Conservation (phyloP, 2,113 vertebrate species). For the Sinosuthora webbiana region DNA sequence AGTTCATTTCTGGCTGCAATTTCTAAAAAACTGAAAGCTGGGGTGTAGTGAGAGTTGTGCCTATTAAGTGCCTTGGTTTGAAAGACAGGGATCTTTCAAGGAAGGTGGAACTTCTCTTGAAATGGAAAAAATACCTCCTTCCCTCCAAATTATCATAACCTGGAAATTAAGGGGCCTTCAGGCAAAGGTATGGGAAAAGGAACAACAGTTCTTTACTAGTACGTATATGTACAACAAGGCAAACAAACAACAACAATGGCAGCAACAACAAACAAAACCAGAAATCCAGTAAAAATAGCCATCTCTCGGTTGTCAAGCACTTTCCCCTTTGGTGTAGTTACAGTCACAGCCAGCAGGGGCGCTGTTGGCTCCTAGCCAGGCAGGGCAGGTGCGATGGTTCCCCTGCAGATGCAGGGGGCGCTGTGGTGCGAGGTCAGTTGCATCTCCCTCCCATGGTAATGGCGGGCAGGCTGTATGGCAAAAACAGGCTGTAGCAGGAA, state of each 20-base stretch:
- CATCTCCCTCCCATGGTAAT: not conserved
- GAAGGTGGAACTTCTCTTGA: not conserved
- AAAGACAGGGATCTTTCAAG: not conserved
- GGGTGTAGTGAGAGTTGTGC: not conserved
- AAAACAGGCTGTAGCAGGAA: not conserved
- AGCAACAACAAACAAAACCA: not conserved
- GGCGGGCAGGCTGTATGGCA: accelerated
- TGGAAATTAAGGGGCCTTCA: not conserved
- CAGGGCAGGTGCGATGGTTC: accelerated
- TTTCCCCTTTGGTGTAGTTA: accelerated
- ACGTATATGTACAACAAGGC: not conserved
- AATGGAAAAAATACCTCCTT: not conserved
- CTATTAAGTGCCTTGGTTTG: not conserved
- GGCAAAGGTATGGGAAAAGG: not conserved
- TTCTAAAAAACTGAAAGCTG: not conserved
- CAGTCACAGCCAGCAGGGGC: not conserved
- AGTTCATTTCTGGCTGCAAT: not conserved
- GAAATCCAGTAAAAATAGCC: not conserved
- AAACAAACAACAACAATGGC: not conserved
- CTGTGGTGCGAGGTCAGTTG: accelerated
- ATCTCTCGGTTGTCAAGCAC: accelerated
- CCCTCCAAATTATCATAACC: not conserved
- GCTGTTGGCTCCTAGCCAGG: accelerated
- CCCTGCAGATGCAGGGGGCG: accelerated
- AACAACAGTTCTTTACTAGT: not conserved